These are phyloP conservation scores for Disparrhopalites patrizii DNA, from an alignment of 2,888 invertebrate genomes.

Conservation along the genomic window DNA sequence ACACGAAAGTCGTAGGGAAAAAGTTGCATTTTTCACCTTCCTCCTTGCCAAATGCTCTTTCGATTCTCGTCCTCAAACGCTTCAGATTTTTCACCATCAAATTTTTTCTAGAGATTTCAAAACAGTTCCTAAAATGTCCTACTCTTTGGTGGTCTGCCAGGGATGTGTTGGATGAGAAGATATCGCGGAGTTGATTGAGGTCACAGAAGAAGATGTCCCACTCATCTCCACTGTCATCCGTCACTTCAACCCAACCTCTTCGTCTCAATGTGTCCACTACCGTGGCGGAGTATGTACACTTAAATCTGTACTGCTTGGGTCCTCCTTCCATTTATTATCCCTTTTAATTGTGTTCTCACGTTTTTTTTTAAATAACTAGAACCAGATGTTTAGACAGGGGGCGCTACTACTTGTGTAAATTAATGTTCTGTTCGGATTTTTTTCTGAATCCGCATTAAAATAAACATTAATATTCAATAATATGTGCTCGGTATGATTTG, in stretches of 20 bases:
- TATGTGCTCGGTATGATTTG: no score
- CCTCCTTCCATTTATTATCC: background rate
- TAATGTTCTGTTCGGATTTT: no score
- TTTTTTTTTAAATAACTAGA: no score
- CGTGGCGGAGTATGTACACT: constrained; percentile 46
- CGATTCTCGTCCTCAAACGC: constrained; percentile 51
- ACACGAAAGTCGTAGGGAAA: constrained; percentile 59
- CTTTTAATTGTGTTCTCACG: no score
- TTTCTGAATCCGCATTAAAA: no score
- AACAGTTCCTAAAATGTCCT: constrained; percentile 61
- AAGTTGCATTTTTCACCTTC: constrained; percentile 57
- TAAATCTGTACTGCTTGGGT: constrained; percentile 34
- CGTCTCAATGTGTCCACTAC: constrained; percentile 43
- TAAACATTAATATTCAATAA: no score
- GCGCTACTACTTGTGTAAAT: no score
- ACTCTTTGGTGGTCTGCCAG: constrained; percentile 56
- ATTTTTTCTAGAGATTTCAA: constrained; percentile 61
- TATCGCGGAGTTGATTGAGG: constrained; percentile 55
- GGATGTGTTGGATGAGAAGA: constrained; percentile 52
- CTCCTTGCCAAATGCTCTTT: constrained; percentile 42
- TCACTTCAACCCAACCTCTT: constrained; percentile 43
- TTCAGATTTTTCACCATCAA: constrained; percentile 58
- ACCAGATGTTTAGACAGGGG: no score
- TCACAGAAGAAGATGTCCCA: constrained; percentile 64
- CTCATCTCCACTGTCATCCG: constrained; percentile 52